Evolutionary conservation across 2,797 vertebrate species (phyloP).

Genomic region (Labeo calbasu): DNA sequence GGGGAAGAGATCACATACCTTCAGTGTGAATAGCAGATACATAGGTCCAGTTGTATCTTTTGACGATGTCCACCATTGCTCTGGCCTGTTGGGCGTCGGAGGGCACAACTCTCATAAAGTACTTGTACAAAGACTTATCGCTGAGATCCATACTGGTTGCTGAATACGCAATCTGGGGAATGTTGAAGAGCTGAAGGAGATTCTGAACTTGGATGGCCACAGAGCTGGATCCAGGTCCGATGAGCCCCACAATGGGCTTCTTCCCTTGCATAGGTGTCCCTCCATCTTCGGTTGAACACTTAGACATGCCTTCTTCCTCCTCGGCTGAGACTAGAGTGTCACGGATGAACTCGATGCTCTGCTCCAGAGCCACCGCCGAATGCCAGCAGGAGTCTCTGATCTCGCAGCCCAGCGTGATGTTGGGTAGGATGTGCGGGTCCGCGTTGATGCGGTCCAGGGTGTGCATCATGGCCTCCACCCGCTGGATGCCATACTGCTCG

Average conservation of each 20-base stretch:
- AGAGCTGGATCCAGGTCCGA: constrained; percentile 97
- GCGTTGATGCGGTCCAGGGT: constrained; percentile 95
- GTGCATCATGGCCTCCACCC: constrained; percentile 97
- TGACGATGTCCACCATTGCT: constrained; percentile 99
- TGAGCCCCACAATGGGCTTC: constrained; percentile 97
- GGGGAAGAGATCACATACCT: constrained; percentile 76
- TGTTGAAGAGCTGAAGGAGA: constrained; percentile 98
- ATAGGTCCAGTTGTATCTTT: constrained; percentile 97
- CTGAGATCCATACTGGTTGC: constrained; percentile 99
- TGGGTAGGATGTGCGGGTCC: constrained; percentile 88
- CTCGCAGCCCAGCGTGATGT: constrained; percentile 94
- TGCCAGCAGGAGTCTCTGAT: constrained; percentile 99
- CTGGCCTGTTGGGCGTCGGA: constrained; percentile 96
- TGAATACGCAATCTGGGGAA: constrained; percentile 98
- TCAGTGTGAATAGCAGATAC: constrained; percentile 98
- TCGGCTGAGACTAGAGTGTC: constrained; percentile 94
- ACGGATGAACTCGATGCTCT: constrained; percentile 98
- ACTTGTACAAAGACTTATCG: constrained; percentile 95
- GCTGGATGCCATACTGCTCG: constrained; percentile 97
- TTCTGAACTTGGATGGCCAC: constrained; percentile 99
- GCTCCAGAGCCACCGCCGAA: constrained; percentile 95
- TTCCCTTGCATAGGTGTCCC: constrained; percentile 78
- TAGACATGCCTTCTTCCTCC: constrained; percentile 89
- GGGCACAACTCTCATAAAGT: constrained; percentile 98
- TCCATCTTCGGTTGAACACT: constrained; percentile 84